Base-by-base conservation (phyloP, 2,888 invertebrate species). In the Tipula unca region DNA sequence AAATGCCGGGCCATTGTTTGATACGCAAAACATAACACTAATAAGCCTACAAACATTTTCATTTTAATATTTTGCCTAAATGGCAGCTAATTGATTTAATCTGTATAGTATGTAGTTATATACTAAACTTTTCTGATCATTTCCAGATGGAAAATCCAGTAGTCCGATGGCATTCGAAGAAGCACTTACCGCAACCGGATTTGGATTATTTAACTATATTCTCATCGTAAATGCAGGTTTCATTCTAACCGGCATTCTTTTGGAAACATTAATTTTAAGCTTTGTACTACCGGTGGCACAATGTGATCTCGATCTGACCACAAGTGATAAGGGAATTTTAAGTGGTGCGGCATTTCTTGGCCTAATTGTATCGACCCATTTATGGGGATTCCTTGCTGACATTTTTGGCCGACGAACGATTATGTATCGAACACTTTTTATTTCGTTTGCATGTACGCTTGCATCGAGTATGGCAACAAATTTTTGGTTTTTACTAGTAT, bases 361-460 rank as follows among this genome's bases (percentile, higher is more conserved):
- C 87, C 92, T 92, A 87, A 91, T 93, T 48, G 88, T 91, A 3
- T 92, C 92, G 85, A 93, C 93, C 0, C 92, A 92, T 88, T 88
- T 93, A 83, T 93, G 93, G 93, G 93, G 93, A 6, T 92, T 92
- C 87, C 87, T 93, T 69, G 93, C 92, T 0, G 93, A 93, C 87
- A 92, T 92, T 5, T 90, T 89, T 86, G 93, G 93, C 8, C 88
- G 92, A 86, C 90, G 91, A 87, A 90, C 89, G 84, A 90, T 91
- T 1, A 90, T 92, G 32, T 88, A 92, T n/a, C 89, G 91, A 20
- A 91, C 92, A 25, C 88, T 93, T 85, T 86, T 92, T 8, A 87
- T 90, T 4, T 92, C 92, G 85, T 91, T 92, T 36, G 84, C 91
- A 1, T 89, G 91, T n/a, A 92, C 92, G 17, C 87, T 92, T 25